Conservation (phyloP, 2,113 vertebrate species). For the Perognathus longimembris region DNA sequence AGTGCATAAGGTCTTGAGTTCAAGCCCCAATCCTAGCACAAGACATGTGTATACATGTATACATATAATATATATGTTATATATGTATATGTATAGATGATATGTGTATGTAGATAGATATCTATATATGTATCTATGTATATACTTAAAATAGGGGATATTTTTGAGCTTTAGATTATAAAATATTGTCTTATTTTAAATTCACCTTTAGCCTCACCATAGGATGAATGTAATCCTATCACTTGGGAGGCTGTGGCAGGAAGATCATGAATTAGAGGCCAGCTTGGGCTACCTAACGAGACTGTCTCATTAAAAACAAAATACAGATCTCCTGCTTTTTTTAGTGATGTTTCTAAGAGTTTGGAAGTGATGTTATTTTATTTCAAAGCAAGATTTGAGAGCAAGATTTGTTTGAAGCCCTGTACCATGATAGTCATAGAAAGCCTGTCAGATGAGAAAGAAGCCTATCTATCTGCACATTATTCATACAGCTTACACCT, state of each 20-base stretch:
- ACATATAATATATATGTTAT: too few relatives aligned
- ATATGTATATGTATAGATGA: too few relatives aligned
- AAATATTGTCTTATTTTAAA: slow-evolving; percentile 21
- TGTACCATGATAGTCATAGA: background rate
- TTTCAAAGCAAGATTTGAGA: background rate
- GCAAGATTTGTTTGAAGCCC: background rate
- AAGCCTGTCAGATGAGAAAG: background rate
- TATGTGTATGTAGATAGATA: too few relatives aligned
- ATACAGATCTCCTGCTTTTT: slow-evolving; percentile 24
- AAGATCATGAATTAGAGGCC: background rate
- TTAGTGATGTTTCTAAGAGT: slow-evolving; percentile 3
- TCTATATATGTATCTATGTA: too few relatives aligned
- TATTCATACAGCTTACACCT: slow-evolving; percentile 18
- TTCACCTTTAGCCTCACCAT: background rate
- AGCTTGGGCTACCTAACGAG: background rate
- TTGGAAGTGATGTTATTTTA: slow-evolving; percentile 34
- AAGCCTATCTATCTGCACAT: slow-evolving; percentile 21
- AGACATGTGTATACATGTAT: too few relatives aligned
- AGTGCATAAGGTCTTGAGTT: background rate
- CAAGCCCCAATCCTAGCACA: background rate
- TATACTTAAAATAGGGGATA: background rate
- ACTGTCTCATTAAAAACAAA: background rate
- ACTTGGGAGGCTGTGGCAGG: background rate
- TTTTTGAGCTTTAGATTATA: slow-evolving; percentile 1
- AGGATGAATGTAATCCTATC: background rate